phyloP scores from a whole-genome alignment of 2,797 vertebrate genomes.

The Psittacula echo region DNA sequence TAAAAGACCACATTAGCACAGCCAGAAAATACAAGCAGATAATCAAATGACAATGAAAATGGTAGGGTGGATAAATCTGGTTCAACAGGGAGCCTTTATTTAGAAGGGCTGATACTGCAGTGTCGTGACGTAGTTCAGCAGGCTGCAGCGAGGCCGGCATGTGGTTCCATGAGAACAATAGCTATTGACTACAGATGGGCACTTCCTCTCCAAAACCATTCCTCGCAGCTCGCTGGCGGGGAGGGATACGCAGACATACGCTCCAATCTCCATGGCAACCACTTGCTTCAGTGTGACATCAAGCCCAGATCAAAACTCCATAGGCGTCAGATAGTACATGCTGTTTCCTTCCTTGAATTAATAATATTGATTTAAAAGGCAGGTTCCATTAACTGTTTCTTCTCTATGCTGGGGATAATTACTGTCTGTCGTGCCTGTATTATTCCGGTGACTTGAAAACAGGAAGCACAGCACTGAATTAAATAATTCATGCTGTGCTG shows the following conservation, averaged over 20 bases:
- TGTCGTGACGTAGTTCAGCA: slow-evolving; percentile 9
- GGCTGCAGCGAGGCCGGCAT: not conserved
- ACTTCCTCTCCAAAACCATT: slow-evolving; percentile 54
- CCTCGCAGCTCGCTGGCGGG: not conserved
- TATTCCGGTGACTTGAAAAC: slow-evolving; percentile 20
- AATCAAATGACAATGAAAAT: slow-evolving; percentile 64
- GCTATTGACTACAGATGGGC: slow-evolving; percentile 58
- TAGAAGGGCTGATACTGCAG: slow-evolving; percentile 13
- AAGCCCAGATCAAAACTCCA: slow-evolving; percentile 61
- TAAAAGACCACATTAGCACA: slow-evolving; percentile 47
- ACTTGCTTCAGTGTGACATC: slow-evolving; percentile 70
- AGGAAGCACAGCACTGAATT: slow-evolving; percentile 20
- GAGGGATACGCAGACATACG: slow-evolving; percentile 56
- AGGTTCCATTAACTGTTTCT: slow-evolving; percentile 60
- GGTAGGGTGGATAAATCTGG: slow-evolving; percentile 48
- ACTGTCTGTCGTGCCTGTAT: not conserved
- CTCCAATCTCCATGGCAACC: slow-evolving; percentile 66
- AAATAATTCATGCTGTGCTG: slow-evolving; percentile 68
- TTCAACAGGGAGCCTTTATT: slow-evolving; percentile 60
- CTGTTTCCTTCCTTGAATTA: slow-evolving; percentile 65
- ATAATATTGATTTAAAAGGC: slow-evolving; percentile 69
- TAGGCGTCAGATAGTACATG: slow-evolving; percentile 65
- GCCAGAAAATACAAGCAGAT: slow-evolving; percentile 55
- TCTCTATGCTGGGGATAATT: slow-evolving; percentile 40
- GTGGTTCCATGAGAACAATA: slow-evolving; percentile 40